phyloP scores from a whole-genome alignment of 2,888 invertebrate species.

The Kryphioiulus occultus region DNA sequence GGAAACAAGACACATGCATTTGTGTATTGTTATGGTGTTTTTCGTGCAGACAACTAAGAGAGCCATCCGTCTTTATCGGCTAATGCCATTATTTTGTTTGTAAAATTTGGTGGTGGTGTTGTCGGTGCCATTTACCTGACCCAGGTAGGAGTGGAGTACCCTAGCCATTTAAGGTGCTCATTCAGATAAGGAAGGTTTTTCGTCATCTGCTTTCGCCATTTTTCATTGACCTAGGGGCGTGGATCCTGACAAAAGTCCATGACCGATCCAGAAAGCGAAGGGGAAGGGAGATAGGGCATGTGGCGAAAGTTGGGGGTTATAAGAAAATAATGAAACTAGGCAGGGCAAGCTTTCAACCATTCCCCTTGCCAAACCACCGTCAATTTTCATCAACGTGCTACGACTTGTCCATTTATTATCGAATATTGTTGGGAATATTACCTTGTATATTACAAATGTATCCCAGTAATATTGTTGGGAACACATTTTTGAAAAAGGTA shows the following conservation, averaged over 20 bases:
- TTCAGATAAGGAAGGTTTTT: not conserved
- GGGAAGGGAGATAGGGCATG: not conserved
- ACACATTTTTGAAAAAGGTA: too few species aligned
- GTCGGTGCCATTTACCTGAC: not conserved
- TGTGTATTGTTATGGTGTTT: not conserved
- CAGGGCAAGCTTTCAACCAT: too few species aligned
- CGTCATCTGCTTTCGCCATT: not conserved
- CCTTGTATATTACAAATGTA: too few species aligned
- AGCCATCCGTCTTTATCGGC: slow-evolving; percentile 7
- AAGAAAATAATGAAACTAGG: not conserved
- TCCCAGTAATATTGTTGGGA: too few species aligned
- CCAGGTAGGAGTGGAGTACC: not conserved
- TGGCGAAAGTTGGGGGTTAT: not conserved
- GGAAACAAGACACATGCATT: not conserved
- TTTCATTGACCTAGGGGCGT: not conserved
- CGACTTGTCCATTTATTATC: too few species aligned
- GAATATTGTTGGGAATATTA: too few species aligned
- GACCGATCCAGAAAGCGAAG: not conserved
- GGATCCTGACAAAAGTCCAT: not conserved
- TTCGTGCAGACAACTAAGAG: not conserved
- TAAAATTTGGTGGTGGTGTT: not conserved
- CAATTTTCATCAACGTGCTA: too few species aligned
- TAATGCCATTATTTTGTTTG: slow-evolving; percentile 17
- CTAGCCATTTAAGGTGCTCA: not conserved
- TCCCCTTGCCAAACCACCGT: too few species aligned